phyloP scores from a whole-genome alignment of 2,113 vertebrate genomes.

The Limanda limanda region DNA sequence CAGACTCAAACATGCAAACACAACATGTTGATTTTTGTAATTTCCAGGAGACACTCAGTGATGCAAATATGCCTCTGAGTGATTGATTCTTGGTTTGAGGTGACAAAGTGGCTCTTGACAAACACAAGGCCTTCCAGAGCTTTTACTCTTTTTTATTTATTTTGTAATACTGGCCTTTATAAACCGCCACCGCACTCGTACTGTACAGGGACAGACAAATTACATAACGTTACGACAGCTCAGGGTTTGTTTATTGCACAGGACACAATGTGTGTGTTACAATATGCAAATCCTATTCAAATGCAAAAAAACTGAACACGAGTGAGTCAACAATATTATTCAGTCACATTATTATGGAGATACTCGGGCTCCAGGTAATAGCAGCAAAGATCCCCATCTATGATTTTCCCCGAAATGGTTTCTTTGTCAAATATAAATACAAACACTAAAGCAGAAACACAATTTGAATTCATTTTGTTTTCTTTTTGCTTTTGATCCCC shows the following conservation, averaged over 20 bases:
- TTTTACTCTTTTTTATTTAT: not conserved
- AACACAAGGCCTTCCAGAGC: conserved; percentile 6
- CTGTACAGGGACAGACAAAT: conserved; percentile 1
- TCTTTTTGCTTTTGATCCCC: conserved; percentile 20
- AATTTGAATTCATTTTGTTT: conserved; percentile 29
- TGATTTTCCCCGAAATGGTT: conserved; percentile 19
- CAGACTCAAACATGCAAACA: conserved; percentile 18
- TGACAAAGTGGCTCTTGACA: conserved; percentile 46
- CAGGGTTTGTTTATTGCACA: conserved; percentile 1
- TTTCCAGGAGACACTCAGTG: conserved; percentile 50
- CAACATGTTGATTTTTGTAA: conserved; percentile 52
- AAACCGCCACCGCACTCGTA: not conserved
- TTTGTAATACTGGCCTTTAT: conserved; percentile 15
- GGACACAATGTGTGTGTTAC: conserved; percentile 22
- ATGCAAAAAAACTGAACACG: conserved; percentile 17
- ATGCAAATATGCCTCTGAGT: conserved; percentile 56
- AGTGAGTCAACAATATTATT: conserved; percentile 39
- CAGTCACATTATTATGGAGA: not conserved
- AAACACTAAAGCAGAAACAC: conserved; percentile 10
- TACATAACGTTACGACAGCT: conserved; percentile 1
- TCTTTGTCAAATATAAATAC: conserved; percentile 21
- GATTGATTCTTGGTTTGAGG: conserved; percentile 46
- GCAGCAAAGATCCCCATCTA: not conserved
- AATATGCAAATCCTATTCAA: conserved; percentile 53
- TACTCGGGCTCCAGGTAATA: conserved; percentile 12